Conservation (phyloP, 1,140 invertebrate species). For the Daktulosphaira vitifoliae region DNA sequence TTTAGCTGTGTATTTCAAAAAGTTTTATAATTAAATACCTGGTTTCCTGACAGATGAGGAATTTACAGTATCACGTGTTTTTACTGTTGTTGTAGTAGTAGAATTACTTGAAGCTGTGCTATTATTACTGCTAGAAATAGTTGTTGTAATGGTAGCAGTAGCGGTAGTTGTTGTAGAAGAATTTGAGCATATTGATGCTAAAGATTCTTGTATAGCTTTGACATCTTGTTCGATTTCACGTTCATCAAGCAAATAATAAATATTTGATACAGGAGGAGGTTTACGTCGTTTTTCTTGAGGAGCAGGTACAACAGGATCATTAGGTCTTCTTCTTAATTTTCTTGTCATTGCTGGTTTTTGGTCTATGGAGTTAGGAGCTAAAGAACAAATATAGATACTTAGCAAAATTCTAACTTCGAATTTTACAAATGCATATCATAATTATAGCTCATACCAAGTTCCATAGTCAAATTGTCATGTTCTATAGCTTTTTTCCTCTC, state of each 20-base stretch:
- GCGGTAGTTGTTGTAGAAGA: too few relatives aligned
- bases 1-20: too few relatives aligned
- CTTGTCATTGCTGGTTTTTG: slow-evolving; percentile 64
- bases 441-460: slow-evolving; percentile 64
- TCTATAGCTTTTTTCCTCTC: slow-evolving; percentile 81
- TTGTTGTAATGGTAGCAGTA: too few relatives aligned
- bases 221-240: slow-evolving; percentile 82
- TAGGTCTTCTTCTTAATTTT: slow-evolving; percentile 81
- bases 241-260: slow-evolving; percentile 80
- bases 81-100: not conserved
- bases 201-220: slow-evolving; percentile 61
- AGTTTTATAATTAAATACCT: too few relatives aligned
- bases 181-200: slow-evolving; percentile 48
- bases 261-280: slow-evolving; percentile 62
- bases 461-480: slow-evolving; percentile 73
- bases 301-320: slow-evolving; percentile 75
- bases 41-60: slow-evolving; percentile 47
- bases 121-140: too few relatives aligned
- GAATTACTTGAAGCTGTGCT: too few relatives aligned
- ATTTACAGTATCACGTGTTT: slow-evolving; percentile 16
- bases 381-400: too few relatives aligned
- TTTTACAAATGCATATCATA: too few relatives aligned
- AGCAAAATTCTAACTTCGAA: too few relatives aligned
- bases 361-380: slow-evolving; percentile 44
- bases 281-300: slow-evolving; percentile 72